phyloP scores from a whole-genome alignment of 2,113 vertebrate genomes.

The Python bivittatus region DNA sequence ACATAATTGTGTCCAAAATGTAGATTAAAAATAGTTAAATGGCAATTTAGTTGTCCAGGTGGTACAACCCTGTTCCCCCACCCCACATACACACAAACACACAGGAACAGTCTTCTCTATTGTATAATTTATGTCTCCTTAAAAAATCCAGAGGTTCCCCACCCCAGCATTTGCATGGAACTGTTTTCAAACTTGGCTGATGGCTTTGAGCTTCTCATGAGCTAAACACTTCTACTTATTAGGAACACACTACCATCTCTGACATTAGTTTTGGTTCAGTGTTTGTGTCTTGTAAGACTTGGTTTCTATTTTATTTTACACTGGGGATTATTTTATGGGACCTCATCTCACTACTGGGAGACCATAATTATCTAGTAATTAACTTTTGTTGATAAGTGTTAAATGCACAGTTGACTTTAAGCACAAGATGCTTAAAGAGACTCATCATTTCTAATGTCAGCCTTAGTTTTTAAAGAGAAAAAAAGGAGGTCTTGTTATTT shows the following conservation, averaged over 20 bases:
- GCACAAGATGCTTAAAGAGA: slow-evolving; percentile 32
- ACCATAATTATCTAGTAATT: slow-evolving; percentile 35
- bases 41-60: background rate
- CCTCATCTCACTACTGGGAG: slow-evolving; percentile 30
- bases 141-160: background rate
- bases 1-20: background rate
- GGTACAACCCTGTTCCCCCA: background rate
- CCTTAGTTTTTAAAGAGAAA: slow-evolving; percentile 40
- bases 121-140: background rate
- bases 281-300: slow-evolving; percentile 22
- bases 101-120: background rate
- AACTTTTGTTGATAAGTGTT: slow-evolving; percentile 58
- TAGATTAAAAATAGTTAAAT: background rate
- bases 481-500: slow-evolving; percentile 40
- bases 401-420: slow-evolving; percentile 55
- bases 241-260: background rate
- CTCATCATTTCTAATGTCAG: slow-evolving; percentile 42
- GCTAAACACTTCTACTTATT: background rate
- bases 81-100: too few relatives aligned
- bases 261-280: background rate
- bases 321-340: slow-evolving; percentile 13
- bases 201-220: background rate
- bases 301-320: slow-evolving; percentile 38
- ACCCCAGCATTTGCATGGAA: background rate
- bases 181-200: slow-evolving; percentile 15